A percentile compares a stretch with the other conserved stretches of the same genome.
phyloP scores from a whole-genome alignment of 1,140 invertebrate species.

The Hyposmocoma kahamanoa region DNA sequence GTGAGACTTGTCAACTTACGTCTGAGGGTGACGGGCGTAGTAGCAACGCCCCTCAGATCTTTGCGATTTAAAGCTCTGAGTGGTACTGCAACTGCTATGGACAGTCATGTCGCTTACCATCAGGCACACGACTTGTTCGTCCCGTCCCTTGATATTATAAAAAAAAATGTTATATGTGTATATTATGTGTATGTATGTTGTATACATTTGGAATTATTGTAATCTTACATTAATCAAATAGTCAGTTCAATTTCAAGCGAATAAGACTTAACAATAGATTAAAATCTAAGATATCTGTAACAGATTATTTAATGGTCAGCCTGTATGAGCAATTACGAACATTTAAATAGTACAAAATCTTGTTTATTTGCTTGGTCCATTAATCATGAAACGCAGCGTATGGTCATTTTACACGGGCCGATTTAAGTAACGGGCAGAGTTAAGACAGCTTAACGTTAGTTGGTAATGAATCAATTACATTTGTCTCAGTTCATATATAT shows the following conservation, averaged over 20 bases:
- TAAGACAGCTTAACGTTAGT: no score
- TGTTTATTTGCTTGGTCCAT: slow-evolving; percentile 39
- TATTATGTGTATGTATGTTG: background rate
- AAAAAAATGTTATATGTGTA: background rate
- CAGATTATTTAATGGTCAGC: slow-evolving; percentile 25
- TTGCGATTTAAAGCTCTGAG: no score
- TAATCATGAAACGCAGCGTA: slow-evolving; percentile 45
- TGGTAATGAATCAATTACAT: no score
- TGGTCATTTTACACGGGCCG: no score
- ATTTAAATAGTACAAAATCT: slow-evolving; percentile 38
- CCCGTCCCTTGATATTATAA: background rate
- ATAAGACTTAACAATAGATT: background rate
- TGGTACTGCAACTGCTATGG: no score
- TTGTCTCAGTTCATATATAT: no score
- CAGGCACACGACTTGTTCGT: background rate
- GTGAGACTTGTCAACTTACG: no score
- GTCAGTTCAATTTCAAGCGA: background rate
- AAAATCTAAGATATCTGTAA: slow-evolving; percentile 5
- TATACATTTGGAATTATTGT: background rate
- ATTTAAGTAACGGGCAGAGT: no score
- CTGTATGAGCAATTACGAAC: slow-evolving; percentile 31
- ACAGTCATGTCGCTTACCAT: no score
- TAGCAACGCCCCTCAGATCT: no score
- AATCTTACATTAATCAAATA: background rate
- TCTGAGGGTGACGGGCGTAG: no score